These are phyloP conservation scores for Acrobasis suavella DNA, from an alignment of 2,888 invertebrate species.

Conservation along the genomic window DNA sequence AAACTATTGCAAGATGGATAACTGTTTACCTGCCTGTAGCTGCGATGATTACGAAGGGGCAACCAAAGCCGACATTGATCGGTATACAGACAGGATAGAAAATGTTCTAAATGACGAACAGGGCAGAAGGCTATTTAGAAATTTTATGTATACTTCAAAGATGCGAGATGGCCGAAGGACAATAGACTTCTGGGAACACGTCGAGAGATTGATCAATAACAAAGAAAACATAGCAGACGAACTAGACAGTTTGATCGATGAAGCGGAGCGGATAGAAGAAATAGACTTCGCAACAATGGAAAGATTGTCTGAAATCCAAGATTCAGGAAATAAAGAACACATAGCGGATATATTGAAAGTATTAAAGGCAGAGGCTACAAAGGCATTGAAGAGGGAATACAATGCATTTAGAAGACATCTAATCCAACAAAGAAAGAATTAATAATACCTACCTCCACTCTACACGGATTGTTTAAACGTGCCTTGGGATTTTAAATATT, in stretches of 20 bases:
- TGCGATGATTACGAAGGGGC: constrained; percentile 70
- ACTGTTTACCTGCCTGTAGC: constrained; percentile 75
- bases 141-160: constrained; percentile 72
- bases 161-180: constrained; percentile 63
- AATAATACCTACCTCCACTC: constrained; percentile 20
- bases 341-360: constrained; percentile 59
- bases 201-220: constrained; percentile 60
- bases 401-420: constrained; percentile 63
- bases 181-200: constrained; percentile 70
- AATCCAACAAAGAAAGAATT: constrained; percentile 43
- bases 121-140: constrained; percentile 69
- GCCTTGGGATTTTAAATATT: constrained; percentile 48
- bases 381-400: constrained; percentile 68
- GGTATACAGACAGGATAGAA: constrained; percentile 77
- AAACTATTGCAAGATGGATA: constrained; percentile 69
- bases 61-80: constrained; percentile 74
- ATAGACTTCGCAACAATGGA: constrained; percentile 73
- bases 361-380: constrained; percentile 66
- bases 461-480: constrained; percentile 31
- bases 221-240: constrained; percentile 59
- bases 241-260: constrained; percentile 60
- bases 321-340: constrained; percentile 60
- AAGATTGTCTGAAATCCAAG: constrained; percentile 56
- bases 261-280: constrained; percentile 70
- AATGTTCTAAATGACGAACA: constrained; percentile 75